Conservation (phyloP, 2,113 vertebrate genomes). For the Saguinus imperator region DNA sequence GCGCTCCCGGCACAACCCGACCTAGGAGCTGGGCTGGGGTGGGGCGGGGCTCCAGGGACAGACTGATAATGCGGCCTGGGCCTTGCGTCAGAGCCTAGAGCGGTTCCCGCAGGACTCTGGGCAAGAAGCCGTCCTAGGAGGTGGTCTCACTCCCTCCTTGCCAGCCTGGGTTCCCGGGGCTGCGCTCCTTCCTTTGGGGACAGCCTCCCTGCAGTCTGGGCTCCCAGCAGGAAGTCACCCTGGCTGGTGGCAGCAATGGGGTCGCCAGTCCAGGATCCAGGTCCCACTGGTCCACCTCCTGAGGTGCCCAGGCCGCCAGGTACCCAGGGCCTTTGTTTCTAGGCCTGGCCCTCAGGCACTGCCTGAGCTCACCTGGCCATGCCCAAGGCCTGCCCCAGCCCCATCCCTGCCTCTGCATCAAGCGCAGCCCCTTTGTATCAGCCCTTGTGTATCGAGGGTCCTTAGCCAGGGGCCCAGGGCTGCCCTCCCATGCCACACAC, state of each 20-base stretch:
- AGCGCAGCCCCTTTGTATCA: neutral
- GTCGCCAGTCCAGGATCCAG: neutral
- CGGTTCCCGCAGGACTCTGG: neutral
- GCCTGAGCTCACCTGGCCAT: neutral
- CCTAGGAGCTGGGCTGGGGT: neutral
- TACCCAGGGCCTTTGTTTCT: neutral
- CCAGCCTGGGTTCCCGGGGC: no score
- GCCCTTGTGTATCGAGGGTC: neutral
- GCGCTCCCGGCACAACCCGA: neutral
- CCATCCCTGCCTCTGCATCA: no score
- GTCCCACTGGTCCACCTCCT: no score
- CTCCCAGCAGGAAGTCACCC: neutral
- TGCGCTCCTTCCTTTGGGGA: neutral
- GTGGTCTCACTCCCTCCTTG: neutral
- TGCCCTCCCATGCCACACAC: neutral
- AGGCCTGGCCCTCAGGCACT: neutral
- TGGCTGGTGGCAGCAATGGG: neutral
- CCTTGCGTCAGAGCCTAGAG: neutral
- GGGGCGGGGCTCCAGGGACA: conserved; percentile 26
- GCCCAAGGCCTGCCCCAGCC: neutral
- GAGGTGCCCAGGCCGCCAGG: no score
- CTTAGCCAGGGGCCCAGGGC: neutral
- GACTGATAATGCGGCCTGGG: neutral
- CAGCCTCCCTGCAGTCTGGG: neutral
- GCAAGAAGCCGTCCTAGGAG: neutral